Evolutionary conservation across 2,888 invertebrate genomes (phyloP), one percentile per base, ranked within the genome.

Genomic region (Ashinkailepas kermadecensis): DNA sequence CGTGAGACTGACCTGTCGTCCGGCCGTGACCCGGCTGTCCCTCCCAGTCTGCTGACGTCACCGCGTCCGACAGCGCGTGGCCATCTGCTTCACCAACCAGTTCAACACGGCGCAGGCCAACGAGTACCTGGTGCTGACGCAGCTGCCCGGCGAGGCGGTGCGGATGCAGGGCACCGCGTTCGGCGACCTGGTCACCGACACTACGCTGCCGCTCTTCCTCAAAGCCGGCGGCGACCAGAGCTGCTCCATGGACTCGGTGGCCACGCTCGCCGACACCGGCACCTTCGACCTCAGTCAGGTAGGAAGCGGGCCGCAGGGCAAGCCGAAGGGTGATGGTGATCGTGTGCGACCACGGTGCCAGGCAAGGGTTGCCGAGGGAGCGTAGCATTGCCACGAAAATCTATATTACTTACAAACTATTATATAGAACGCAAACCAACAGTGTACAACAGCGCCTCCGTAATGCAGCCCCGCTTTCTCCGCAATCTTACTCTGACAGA

Each of bases 151-250:
- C 18, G 78, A 78, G 23, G 12, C 78, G 23, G 78, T 78, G 11
- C 21, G 57, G n/a, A 15, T 78, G n/a, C 57, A 57, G 58, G 78
- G 78, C n/a, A 58, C n/a, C n/a, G 78, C 78, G 6, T 58, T 78
- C 57, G 78, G 78, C 6, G 58, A 58, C 78, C 78, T 78, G 12
- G 58, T 78, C 57, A 78, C 78, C 9, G 78, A 78, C 78, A 23
- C 57, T 2, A 57, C n/a, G n/a, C 0, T 57, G n/a, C 78, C 78
- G 13, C 78, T 78, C 57, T 57, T 57, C 78, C 78, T 78, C 11
- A 56, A 58, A 12, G 12, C 56, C 9, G 78, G 57, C 12, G 58
- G 57, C 56, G 78, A 78, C 23, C n/a, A 78, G 78, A 78, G 23
- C 78, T 78, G 78, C 13, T n/a, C 57, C 23, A 58, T 58, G 57